These are phyloP conservation scores for Mimas tiliae DNA, from an alignment of 2,888 invertebrate genomes.

Conservation along the genomic window DNA sequence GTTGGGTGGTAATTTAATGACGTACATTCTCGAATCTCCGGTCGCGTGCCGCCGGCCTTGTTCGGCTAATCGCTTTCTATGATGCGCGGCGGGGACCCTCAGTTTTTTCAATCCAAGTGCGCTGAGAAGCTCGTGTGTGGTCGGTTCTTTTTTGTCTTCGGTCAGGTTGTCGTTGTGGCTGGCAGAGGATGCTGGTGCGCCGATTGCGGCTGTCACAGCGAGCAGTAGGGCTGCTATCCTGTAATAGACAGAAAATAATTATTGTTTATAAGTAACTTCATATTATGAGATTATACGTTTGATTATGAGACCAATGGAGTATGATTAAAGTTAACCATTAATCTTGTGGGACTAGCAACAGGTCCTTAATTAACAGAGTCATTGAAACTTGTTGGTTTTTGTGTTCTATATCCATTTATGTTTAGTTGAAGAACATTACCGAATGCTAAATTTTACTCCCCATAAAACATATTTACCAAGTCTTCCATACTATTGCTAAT, in stretches of 20 bases:
- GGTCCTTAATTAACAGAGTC: too few relatives aligned
- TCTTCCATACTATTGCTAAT: neutral
- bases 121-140: conserved; percentile 88
- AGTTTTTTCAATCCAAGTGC: conserved; percentile 90
- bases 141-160: conserved; percentile 70
- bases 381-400: neutral
- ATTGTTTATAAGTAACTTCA: neutral
- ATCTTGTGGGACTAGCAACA: too few relatives aligned
- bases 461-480: neutral
- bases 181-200: conserved; percentile 56
- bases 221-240: conserved; percentile 64
- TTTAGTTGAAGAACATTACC: too few relatives aligned
- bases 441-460: too few relatives aligned
- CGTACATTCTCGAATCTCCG: conserved; percentile 93
- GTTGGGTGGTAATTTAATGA: conserved; percentile 94
- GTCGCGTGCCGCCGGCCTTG: conserved; percentile 89
- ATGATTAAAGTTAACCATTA: too few relatives aligned
- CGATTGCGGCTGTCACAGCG: conserved; percentile 56
- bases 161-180: conserved; percentile 57
- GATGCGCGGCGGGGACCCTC: conserved; percentile 90
- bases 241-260: conserved; percentile 50
- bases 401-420: neutral
- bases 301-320: too few relatives aligned
- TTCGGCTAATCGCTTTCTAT: conserved; percentile 91
- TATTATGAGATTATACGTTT: too few relatives aligned